Base-by-base conservation (phyloP, 2,888 invertebrate genomes). In the Aromia moschata region DNA sequence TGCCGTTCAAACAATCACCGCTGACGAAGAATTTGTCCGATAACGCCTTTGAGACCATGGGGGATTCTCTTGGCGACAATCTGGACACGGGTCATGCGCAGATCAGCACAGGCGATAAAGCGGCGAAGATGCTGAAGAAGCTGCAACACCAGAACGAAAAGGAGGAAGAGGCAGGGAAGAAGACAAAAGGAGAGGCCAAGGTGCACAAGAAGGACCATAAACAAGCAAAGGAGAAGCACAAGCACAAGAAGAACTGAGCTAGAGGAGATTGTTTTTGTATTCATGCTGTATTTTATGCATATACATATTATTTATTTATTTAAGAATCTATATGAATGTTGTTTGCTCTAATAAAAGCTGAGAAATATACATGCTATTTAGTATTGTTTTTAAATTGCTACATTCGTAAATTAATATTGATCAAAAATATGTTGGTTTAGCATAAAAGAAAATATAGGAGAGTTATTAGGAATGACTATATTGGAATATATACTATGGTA, bases 21-120 rank as follows among this genome's bases (percentile, higher is more conserved):
- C 60, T 71, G 25, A 60, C 72, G 1, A 52, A 74, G 12, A 78
- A 79, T 64, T 59, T 80, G 52, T 76, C 81, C 2, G 82, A 83
- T 62, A 72, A 68, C 18, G 79, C 78, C 1, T 80, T 77, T 58
- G 79, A 81, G 62, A 71, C 75, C 20, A 73, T 80, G 70, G 82
- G 82, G 2, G 82, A 82, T 70, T 68, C 72, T 31, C 69, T 81
- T 14, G 74, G 75, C 7, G 79, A 79, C 67, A 76, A 74, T 1
- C 43, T 81, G 12, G 81, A 81, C 72, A 70, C 74, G 14, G 67
- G 64, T 14, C 67, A 80, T 18, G 73, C 73, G 17, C 74, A 74
- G 57, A 70, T 78, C 33, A 66, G 68, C 11, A 73, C 64, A 51
- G 80, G 79, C 16, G 69, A 70, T 41, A 51, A 73, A 38, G 79